Conservation (phyloP, 64 coral and sea anemone species). For the Trachythela sp. region DNA sequence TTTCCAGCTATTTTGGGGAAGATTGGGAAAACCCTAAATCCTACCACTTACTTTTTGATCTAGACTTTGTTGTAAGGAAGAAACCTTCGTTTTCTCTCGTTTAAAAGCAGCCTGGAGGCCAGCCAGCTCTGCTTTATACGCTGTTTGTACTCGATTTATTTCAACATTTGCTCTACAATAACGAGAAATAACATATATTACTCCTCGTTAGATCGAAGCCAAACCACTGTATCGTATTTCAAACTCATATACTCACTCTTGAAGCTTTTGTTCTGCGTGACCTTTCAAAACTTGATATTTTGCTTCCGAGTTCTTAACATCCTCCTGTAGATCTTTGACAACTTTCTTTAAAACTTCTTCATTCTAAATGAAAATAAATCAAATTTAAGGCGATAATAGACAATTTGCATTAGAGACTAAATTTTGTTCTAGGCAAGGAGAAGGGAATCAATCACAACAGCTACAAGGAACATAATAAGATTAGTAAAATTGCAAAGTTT, state of each 20-base stretch:
- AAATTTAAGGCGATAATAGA: too few species aligned
- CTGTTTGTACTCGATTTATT: background rate
- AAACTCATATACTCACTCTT: background rate
- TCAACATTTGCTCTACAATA: background rate
- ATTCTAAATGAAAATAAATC: background rate
- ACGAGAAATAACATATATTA: background rate
- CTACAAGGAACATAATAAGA: too few species aligned
- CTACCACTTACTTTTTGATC: background rate
- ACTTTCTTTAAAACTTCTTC: background rate
- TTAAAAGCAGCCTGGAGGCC: background rate
- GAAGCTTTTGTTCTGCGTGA: background rate
- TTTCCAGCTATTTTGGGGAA: too few species aligned
- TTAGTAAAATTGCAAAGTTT: too few species aligned
- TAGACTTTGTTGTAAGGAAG: slow-evolving; percentile 9
- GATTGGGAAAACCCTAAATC: too few species aligned
- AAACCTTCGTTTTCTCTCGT: background rate
- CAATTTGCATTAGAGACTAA: too few species aligned
- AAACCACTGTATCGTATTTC: too few species aligned
- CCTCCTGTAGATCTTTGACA: background rate
- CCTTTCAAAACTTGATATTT: background rate
- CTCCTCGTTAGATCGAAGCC: too few species aligned
- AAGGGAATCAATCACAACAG: too few species aligned
- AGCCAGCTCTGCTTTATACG: background rate
- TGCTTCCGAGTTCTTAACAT: background rate
- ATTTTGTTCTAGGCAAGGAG: too few species aligned